These are phyloP conservation scores for Marisa cornuarietis DNA, from an alignment of 1,140 invertebrate genomes.

Conservation along the genomic window DNA sequence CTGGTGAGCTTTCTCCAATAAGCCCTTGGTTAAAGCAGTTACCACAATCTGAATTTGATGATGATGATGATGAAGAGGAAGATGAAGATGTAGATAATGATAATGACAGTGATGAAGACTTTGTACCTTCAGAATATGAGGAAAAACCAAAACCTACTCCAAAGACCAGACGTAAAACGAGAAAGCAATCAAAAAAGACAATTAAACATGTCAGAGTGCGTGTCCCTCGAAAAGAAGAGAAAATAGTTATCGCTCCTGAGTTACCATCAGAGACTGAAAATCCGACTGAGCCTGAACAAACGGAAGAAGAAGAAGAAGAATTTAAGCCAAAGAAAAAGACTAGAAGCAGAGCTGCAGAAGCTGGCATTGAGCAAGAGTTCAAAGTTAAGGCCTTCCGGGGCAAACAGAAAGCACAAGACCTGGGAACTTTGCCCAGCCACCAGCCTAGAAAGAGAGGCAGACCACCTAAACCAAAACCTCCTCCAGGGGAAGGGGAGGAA, in stretches of 20 bases:
- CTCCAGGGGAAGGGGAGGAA: conserved; percentile 12
- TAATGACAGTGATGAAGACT: conserved; percentile 13
- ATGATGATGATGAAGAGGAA: conserved; percentile 9
- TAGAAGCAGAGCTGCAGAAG: conserved; percentile 1
- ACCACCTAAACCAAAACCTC: conserved; percentile 15
- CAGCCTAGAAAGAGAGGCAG: conserved; percentile 14
- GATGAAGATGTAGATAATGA: conserved; percentile 13
- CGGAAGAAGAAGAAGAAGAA: conserved; percentile 22
- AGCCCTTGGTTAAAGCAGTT: conserved; percentile 19
- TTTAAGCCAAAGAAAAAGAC: conserved; percentile 1
- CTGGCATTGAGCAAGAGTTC: neutral
- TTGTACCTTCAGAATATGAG: conserved; percentile 18
- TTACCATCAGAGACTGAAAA: conserved; percentile 3
- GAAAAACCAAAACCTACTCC: neutral
- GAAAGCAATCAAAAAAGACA: conserved; percentile 11
- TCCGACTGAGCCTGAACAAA: conserved; percentile 2
- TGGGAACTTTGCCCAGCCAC: neutral
- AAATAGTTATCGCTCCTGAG: neutral
- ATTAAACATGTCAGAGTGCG: neutral
- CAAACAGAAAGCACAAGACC: too few relatives aligned
- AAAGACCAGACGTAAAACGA: neutral
- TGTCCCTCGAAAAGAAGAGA: neutral
- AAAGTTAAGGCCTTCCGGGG: too few relatives aligned
- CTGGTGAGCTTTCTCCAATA: neutral
- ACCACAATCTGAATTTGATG: conserved; percentile 16